Evolutionary conservation across 2,113 vertebrate genomes (phyloP), one percentile per base, ranked within the genome.

Genomic region (Panurus biarmicus): DNA sequence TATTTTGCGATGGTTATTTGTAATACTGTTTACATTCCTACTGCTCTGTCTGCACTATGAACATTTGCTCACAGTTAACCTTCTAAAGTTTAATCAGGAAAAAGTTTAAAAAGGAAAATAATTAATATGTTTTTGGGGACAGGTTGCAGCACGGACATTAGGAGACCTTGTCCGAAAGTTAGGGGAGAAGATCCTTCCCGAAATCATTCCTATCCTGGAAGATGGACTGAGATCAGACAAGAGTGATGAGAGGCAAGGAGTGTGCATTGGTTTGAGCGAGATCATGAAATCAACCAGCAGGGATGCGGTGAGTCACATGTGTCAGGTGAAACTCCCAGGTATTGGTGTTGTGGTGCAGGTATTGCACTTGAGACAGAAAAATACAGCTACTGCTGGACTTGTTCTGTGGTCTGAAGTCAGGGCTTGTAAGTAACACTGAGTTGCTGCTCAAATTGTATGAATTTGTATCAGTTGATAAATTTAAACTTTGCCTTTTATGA

Each of bases 201-300:
- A 99, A 97, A 99, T 99, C 87, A 99, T 99, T 96, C 99, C 99
- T 77, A 99, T 99, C 97, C 98, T 99, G 89, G 99, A 99, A 93
- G 98, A 99, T 48, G 98, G 99, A 13, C 97, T 99, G 76, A 98
- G 98, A 82, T 99, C 99, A 4, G 98, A 98, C 76, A 99, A 99
- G 97, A 99, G 99, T 1, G 99, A 99, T 4, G 98, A 99, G 98
- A 98, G 99, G 85, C 99, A 99, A 97, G 99, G 99, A 0, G 99
- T 99, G 84, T 99, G 99, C 96, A 99, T 99, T 1, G 99, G 99
- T 23, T 96, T 99, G 87, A 99, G 99, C 1, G 99, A 99, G 97
- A 99, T 99, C 94, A 99, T 99, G 99, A 99, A 99, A 95, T 99
- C 99, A 61, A 99, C 99, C 94, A 99, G 99, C 98, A 98, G 98